Percentiles rank a stretch among this genome's conserved stretches.
These are phyloP conservation scores for Sisor rabdophorus DNA, from an alignment of 2,113 vertebrate species.

Conservation along the genomic window DNA sequence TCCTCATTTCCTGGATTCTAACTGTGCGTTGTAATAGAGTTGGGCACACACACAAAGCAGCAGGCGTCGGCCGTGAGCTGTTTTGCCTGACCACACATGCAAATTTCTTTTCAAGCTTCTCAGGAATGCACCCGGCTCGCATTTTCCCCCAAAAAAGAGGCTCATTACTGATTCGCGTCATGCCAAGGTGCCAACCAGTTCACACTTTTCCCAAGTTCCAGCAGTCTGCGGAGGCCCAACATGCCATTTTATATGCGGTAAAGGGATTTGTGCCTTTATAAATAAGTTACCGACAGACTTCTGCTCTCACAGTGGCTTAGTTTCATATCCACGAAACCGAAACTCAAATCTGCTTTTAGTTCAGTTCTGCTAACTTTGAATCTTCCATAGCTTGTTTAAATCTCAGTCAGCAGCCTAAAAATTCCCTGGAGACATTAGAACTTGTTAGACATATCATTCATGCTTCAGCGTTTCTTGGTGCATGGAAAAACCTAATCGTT, in stretches of 20 bases:
- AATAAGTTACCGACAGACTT: background rate
- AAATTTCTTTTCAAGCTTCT: slow-evolving; percentile 17
- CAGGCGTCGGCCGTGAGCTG: background rate
- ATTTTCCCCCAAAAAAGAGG: background rate
- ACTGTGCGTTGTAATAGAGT: background rate
- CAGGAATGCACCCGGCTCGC: slow-evolving; percentile 19
- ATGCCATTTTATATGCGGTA: no score
- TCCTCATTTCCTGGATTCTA: background rate
- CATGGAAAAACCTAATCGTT: background rate
- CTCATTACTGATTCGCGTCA: slow-evolving; percentile 39
- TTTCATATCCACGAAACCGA: background rate
- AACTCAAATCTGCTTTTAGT: background rate
- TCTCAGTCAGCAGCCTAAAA: background rate
- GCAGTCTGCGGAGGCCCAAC: slow-evolving; percentile 1
- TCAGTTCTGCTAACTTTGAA: background rate
- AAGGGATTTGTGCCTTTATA: background rate
- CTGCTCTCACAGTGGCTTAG: background rate
- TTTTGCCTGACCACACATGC: slow-evolving; percentile 2
- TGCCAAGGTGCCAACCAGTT: slow-evolving; percentile 22
- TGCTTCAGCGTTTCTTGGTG: background rate
- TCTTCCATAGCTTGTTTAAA: background rate
- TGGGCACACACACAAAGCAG: background rate
- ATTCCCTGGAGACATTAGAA: background rate
- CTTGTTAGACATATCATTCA: background rate
- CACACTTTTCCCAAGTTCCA: slow-evolving; percentile 35